Conservation (phyloP, 2,888 invertebrate genomes). For the Molanna angustata region DNA sequence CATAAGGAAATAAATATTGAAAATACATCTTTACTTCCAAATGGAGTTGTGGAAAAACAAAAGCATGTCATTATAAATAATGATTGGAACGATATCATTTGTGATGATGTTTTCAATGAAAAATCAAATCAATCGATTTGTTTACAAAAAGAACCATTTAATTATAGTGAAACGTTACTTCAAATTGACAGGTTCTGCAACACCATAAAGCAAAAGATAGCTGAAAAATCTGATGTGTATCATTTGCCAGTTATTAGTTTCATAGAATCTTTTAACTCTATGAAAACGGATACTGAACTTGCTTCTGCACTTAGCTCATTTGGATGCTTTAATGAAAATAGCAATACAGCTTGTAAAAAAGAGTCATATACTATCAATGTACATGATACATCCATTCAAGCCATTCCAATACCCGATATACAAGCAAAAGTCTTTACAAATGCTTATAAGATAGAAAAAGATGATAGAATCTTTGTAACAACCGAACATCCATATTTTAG, state of each 20-base stretch:
- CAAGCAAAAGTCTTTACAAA: background rate
- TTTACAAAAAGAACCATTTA: conserved; percentile 4
- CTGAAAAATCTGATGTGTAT: conserved; percentile 12
- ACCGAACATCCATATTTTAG: conserved; percentile 12
- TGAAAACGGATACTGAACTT: conserved; percentile 10
- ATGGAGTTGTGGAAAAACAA: conserved; percentile 7
- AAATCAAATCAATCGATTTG: conserved; percentile 13
- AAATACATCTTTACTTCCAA: background rate
- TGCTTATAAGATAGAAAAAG: conserved; percentile 9
- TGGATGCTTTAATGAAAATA: no score
- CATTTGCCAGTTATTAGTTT: conserved; percentile 18
- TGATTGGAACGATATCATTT: conserved; percentile 13
- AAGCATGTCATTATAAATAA: conserved; percentile 11
- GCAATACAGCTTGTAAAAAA: conserved; percentile 6
- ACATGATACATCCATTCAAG: background rate
- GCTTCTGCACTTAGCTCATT: conserved; percentile 8
- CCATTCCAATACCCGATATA: conserved; percentile 1
- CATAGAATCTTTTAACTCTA: conserved; percentile 10
- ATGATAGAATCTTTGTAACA: conserved; percentile 8
- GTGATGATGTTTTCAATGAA: conserved; percentile 19
- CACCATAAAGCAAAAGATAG: conserved; percentile 10
- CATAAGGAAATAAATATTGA: background rate
- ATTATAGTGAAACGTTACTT: conserved; percentile 6
- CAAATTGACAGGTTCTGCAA: conserved; percentile 10
- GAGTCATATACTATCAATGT: background rate